A percentile compares a stretch with the other conserved stretches of the same genome.
phyloP scores from a whole-genome alignment of 2,888 invertebrate genomes.

The Lymantria monacha region DNA sequence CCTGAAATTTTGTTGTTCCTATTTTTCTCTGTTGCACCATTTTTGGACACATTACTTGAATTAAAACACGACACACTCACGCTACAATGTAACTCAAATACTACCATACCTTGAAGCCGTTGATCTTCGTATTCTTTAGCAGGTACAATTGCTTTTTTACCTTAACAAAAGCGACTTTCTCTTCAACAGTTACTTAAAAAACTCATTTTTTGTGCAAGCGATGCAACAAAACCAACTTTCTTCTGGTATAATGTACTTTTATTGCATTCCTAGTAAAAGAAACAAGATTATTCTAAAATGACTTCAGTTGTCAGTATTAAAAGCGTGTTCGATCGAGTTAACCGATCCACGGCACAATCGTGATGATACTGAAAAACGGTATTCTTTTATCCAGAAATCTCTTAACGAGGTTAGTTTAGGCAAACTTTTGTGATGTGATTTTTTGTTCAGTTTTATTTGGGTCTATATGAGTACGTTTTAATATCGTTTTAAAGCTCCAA shows the following conservation, averaged over 20 bases:
- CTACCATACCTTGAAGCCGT: constrained; percentile 69
- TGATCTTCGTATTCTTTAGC: constrained; percentile 55
- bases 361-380: constrained; percentile 80
- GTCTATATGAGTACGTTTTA: constrained; percentile 74
- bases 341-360: constrained; percentile 77
- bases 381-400: constrained; percentile 81
- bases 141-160: constrained; percentile 65
- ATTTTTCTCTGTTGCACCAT: constrained; percentile 13
- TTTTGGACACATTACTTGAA: constrained; percentile 23
- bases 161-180: constrained; percentile 70
- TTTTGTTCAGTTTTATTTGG: constrained; percentile 73
- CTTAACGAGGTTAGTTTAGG: constrained; percentile 81
- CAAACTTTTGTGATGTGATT: constrained; percentile 80
- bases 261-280: constrained; percentile 37
- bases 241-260: constrained; percentile 54
- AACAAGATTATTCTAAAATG: constrained; percentile 29
- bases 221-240: constrained; percentile 67
- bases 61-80: constrained; percentile 56
- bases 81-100: constrained; percentile 56
- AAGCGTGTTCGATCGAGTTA: constrained; percentile 65
- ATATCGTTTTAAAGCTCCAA: constrained; percentile 56
- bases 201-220: constrained; percentile 49
- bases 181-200: constrained; percentile 66
- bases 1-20: constrained; percentile 30
- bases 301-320: constrained; percentile 53